Evolutionary conservation across 1,140 invertebrate species (phyloP), one percentile per base, ranked within the genome.

Genomic region (Rhyzopertha dominica): DNA sequence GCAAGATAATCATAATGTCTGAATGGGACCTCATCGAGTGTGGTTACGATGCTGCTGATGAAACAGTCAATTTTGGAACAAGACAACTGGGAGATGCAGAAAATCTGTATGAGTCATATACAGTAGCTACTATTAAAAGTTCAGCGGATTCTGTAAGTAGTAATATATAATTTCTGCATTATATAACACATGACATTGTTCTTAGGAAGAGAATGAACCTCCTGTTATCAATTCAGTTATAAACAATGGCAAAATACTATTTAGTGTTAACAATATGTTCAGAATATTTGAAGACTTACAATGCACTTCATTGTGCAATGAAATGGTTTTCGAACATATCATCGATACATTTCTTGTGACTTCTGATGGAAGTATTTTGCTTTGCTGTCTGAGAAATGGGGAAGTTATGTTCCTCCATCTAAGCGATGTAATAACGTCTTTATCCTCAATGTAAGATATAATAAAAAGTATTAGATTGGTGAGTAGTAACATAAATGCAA

Each of bases 1-100:
- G n/a, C n/a, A 38, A 17, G 30, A 25, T 39, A 26, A 10, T 29
- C 13, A 44, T 47, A 28, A 58, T 58, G 56, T 31, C 28, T 12
- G 45, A 53, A 32, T 61, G 48, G 26, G 49, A 57, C 24, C n/a
- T 52, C 20, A 53, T 56, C 22, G 54, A 59, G 49, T 41, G 47
- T 39, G 54, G 56, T 8, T 61, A 53, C 39, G 53, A 53, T 25
- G 43, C 34, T 22, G 48, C 51, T 1, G 52, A 61, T 31, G 58
- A 61, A 47, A 61, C 58, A 4, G 47, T 61, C 13, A 57, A 57
- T 47, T 61, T 61, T 53, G 58, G 58, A 13, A 39, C 50, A 14
- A 43, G 54, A 38, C 41, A 20, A 9, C 43, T 54, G 14, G 54
- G 35, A 38, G 47, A 38, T 37, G 40, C 24, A 7, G 43, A 43